Base-by-base conservation (phyloP, 2,797 vertebrate genomes). In the Gouania willdenowi region DNA sequence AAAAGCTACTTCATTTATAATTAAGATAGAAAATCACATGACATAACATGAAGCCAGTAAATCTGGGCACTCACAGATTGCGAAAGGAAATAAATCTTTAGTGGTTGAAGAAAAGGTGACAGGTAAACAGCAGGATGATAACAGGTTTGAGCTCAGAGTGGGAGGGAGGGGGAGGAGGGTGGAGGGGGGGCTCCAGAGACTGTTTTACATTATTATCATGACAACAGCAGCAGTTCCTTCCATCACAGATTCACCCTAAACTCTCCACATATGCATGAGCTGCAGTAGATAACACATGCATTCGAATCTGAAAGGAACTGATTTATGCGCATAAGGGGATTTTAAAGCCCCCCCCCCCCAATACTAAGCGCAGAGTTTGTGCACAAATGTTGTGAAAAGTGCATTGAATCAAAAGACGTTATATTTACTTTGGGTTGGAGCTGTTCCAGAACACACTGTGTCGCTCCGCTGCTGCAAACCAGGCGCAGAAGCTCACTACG, bases 391-490 rank as follows among this genome's bases (percentile, higher is more conserved):
- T 12, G 1, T n/a, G 9, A 4, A 3, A 9, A 8, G 10, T 19
- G 49, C 26, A 3, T 3, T 8, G 6, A 14, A 10, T 5, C 21
- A 5, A 4, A 41, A 7, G 10, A 14, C 2, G 3, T 29, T 29
- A 46, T 41, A 69, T 58, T 87, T 79, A 90, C 88, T 88, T 88
- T 40, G 77, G 42, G 67, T 90, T 90, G 0, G 84, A 84, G 74
- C 82, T 79, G 70, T 90, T 90, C 88, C 88, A 90, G 77, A 82
- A 89, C 51, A 90, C 80, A 40, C 79, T 87, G 83, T 89, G 88
- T 5, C 88, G 80, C 66, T 89, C 88, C 41, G 88, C 79, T 2
- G 81, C 71, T 3, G 58, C 76, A 2, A 79, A 54, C 74, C 81
- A 77, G 53, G 75, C 71, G 71, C 82, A 83, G 37, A 81, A 32